Percentiles rank a stretch among this genome's conserved stretches.
Evolutionary conservation across 2,888 invertebrate genomes (phyloP).

Genomic region (Stegophylla sp.): DNA sequence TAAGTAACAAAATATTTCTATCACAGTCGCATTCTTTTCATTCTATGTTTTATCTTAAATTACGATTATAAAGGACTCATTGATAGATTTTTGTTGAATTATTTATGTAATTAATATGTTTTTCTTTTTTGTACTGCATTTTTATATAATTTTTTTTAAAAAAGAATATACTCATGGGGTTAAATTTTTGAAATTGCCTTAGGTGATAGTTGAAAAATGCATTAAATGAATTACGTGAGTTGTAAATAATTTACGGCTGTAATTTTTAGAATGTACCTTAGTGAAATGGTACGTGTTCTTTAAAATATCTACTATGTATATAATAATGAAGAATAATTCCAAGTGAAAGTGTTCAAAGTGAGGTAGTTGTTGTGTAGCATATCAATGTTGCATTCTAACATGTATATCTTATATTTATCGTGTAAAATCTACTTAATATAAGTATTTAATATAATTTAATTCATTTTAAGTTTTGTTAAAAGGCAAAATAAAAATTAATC

Average conservation of each 20-base stretch:
- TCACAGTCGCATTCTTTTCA: too few relatives aligned
- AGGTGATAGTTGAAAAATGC: neutral
- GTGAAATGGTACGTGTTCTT: slow-evolving; percentile 50
- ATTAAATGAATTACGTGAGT: neutral
- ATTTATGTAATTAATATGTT: too few relatives aligned
- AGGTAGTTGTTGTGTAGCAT: slow-evolving; percentile 17
- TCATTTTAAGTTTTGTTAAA: neutral
- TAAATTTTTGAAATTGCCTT: neutral
- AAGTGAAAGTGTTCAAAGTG: slow-evolving; percentile 45
- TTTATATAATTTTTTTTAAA: neutral
- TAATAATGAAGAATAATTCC: slow-evolving; percentile 18
- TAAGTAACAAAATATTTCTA: too few relatives aligned
- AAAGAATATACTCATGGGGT: neutral
- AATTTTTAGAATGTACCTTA: neutral
- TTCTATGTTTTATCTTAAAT: too few relatives aligned
- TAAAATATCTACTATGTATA: slow-evolving; percentile 15
- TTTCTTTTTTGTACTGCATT: neutral
- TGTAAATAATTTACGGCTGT: neutral
- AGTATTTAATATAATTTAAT: neutral
- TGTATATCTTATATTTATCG: neutral
- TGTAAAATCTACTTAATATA: neutral
- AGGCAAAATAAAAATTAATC: neutral
- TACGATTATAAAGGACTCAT: too few relatives aligned
- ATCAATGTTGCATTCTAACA: neutral
- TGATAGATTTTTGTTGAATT: too few relatives aligned